Conservation (phyloP, 2,113 vertebrate species). For the Nansenia antarctica region DNA sequence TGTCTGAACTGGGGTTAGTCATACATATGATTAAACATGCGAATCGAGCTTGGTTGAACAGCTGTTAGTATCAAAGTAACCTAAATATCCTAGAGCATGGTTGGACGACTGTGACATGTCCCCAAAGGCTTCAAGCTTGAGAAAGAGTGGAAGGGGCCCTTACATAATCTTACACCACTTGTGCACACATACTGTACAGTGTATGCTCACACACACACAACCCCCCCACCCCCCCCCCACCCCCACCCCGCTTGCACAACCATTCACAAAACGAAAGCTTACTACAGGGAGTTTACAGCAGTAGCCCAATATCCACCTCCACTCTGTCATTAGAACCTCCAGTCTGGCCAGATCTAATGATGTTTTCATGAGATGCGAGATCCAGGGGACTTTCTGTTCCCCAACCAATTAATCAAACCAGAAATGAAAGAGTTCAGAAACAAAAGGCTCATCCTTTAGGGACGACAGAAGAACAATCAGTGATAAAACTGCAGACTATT, state of each 20-base stretch:
- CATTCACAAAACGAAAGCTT: slow-evolving; percentile 20
- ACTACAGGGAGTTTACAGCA: slow-evolving; percentile 20
- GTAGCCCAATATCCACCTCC: slow-evolving; percentile 9
- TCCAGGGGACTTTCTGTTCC: slow-evolving; percentile 29
- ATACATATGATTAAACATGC: neutral
- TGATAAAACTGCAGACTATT: neutral
- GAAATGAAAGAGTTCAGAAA: slow-evolving; percentile 16
- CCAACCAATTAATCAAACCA: slow-evolving; percentile 29
- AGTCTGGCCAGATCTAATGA: slow-evolving; percentile 33
- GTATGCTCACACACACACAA: neutral
- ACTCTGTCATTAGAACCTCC: slow-evolving; percentile 26
- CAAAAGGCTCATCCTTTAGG: slow-evolving; percentile 1
- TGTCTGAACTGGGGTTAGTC: slow-evolving; percentile 19
- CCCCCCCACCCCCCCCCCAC: neutral
- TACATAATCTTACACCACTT: too few relatives aligned
- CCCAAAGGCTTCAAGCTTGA: neutral
- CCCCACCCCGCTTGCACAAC: neutral
- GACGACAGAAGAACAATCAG: neutral
- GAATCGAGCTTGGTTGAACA: neutral
- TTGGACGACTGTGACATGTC: neutral
- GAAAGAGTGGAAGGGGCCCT: neutral
- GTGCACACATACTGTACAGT: neutral
- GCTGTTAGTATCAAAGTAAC: neutral
- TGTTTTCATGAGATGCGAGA: slow-evolving; percentile 45
- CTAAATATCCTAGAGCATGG: neutral